Evolutionary conservation across 1,140 invertebrate genomes (phyloP).

Genomic region (Epicauta chinensis): DNA sequence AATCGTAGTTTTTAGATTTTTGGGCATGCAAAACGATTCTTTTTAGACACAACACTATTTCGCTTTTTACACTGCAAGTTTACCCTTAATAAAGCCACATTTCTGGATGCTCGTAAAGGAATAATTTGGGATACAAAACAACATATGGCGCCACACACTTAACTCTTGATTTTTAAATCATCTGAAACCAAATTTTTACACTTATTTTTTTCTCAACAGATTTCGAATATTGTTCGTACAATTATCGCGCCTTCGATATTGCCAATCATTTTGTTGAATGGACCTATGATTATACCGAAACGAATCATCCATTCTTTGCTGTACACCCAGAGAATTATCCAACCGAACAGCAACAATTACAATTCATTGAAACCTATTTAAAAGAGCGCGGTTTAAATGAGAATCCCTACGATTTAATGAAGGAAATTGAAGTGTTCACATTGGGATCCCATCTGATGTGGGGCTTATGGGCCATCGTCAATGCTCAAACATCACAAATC

Average conservation of each 20-base stretch:
- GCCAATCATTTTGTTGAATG: constrained; percentile 96
- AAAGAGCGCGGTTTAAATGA: constrained; percentile 41
- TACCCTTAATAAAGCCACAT: too few relatives aligned
- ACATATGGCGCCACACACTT: too few relatives aligned
- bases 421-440: constrained; percentile 75
- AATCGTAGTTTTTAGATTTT: too few relatives aligned
- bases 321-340: constrained; percentile 64
- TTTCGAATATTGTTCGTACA: constrained; percentile 92
- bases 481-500: constrained; percentile 80
- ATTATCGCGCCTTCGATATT: constrained; percentile 89
- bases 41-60: too few relatives aligned
- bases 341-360: constrained; percentile 65
- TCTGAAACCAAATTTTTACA: too few relatives aligned
- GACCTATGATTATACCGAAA: constrained; percentile 82
- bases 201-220: constrained; percentile 55
- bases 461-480: constrained; percentile 86
- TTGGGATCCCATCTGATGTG: constrained; percentile 90
- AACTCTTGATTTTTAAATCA: too few relatives aligned
- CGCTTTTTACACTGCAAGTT: too few relatives aligned
- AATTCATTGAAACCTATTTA: constrained; percentile 38
- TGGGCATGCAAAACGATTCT: too few relatives aligned
- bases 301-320: constrained; percentile 71
- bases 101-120: too few relatives aligned
- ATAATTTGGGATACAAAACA: too few relatives aligned
- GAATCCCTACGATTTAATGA: constrained; percentile 56